Conservation (phyloP, 1,140 invertebrate genomes). For the Antheraea pernyi region DNA sequence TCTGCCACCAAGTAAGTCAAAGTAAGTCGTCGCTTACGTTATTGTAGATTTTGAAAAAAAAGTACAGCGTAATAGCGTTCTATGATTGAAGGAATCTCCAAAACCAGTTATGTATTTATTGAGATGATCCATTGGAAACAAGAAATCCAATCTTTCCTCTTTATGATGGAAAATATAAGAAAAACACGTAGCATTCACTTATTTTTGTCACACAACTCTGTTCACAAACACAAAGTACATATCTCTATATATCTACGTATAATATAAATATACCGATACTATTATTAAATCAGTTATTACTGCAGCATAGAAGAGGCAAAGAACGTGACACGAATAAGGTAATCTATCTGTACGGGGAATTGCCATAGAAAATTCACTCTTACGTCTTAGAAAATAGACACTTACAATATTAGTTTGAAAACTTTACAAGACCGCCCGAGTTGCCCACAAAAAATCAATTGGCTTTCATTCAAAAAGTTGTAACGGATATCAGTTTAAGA, state of each 20-base stretch:
- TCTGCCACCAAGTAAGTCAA: too few relatives aligned
- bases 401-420: background rate
- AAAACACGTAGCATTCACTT: too few relatives aligned
- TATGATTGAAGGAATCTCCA: too few relatives aligned
- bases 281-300: background rate
- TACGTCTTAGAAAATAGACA: background rate
- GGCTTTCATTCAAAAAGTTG: background rate
- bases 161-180: too few relatives aligned
- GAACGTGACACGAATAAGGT: background rate
- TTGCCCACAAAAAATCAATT: background rate
- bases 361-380: background rate
- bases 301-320: background rate
- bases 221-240: background rate
- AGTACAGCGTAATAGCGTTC: too few relatives aligned
- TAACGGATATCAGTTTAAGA: background rate
- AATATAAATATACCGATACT: background rate
- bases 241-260: background rate
- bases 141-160: too few relatives aligned
- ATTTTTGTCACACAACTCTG: too few relatives aligned
- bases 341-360: background rate
- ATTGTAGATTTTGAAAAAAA: too few relatives aligned
- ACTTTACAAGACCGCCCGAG: background rate
- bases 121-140: too few relatives aligned
- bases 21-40: too few relatives aligned
- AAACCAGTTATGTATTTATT: too few relatives aligned